A percentile compares a stretch with the other conserved stretches of the same genome.
phyloP scores from a whole-genome alignment of 2,888 invertebrate species.

The Nesidiocoris tenuis region DNA sequence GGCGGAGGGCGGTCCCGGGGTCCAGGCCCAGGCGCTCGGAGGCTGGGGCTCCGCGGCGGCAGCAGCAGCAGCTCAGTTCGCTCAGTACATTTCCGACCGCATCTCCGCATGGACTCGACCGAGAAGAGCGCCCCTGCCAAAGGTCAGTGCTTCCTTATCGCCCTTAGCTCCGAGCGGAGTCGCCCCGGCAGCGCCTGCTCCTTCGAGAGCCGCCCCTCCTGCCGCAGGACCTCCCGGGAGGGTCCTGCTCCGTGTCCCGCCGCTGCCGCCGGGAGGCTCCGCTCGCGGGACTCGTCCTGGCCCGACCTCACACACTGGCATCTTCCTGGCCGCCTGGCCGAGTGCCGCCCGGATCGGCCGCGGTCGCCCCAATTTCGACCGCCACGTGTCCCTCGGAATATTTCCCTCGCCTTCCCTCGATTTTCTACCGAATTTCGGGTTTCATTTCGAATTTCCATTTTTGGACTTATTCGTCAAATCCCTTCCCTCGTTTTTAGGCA shows the following conservation, averaged over 20 bases:
- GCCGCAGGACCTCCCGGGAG: neutral
- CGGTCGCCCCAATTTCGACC: neutral
- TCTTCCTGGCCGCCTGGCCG: neutral
- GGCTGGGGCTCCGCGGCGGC: slow-evolving; percentile 22
- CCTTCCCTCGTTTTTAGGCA: no score
- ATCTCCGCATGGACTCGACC: slow-evolving; percentile 40
- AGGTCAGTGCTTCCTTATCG: slow-evolving; percentile 21
- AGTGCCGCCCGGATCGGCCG: neutral
- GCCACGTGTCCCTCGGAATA: neutral
- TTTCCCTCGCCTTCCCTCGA: neutral
- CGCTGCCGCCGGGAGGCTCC: neutral
- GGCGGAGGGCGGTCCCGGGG: slow-evolving; percentile 16
- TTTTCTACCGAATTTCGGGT: no score
- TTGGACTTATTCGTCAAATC: no score
- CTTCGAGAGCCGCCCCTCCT: neutral
- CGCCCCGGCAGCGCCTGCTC: neutral
- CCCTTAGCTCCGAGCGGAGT: neutral
- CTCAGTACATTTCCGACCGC: slow-evolving; percentile 37
- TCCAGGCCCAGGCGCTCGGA: slow-evolving; percentile 37
- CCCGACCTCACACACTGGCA: neutral
- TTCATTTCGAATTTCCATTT: no score
- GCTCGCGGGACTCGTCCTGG: neutral
- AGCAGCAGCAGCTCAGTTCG: neutral
- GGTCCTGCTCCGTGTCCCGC: neutral
- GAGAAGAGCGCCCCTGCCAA: slow-evolving; percentile 35